phyloP scores from a whole-genome alignment of 2,113 vertebrate species.

The human (Homo sapiens) region GRCh38 chr5:5664001-5664500 shows the following conservation, averaged over 20 bases:
- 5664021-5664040: not conserved
- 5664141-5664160: not conserved
- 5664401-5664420: rapidly evolving
- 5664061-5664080: not conserved
- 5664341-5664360: not conserved
- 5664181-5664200: not conserved
- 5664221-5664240: not conserved
- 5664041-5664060: not conserved
- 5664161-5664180: not conserved
- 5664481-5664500: rapidly evolving
- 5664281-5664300: not conserved
- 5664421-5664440: rapidly evolving
- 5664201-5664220: not conserved
- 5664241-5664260: not conserved
- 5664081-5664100: not conserved
- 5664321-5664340: not conserved
- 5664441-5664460: rapidly evolving
- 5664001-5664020: not conserved
- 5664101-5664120: not conserved
- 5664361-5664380: not conserved
- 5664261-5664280: not conserved
- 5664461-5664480: not conserved
- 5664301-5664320: not conserved
- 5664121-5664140: not conserved
- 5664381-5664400: not conserved